These are phyloP conservation scores for Propithecus deckenii DNA, from an alignment of 2,797 vertebrate species.

Conservation along the genomic window DNA sequence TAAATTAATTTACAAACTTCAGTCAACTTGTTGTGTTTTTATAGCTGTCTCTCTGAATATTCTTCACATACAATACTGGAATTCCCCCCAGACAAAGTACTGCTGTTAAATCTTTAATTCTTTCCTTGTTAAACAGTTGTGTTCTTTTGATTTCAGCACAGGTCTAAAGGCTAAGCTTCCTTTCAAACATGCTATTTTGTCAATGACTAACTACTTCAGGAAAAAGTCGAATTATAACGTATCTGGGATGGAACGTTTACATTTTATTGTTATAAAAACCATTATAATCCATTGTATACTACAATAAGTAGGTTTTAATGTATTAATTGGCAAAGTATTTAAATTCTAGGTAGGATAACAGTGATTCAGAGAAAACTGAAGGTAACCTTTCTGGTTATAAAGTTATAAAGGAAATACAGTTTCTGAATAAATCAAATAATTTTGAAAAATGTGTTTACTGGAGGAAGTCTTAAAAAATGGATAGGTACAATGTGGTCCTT, in stretches of 20 bases:
- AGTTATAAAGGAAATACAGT: not conserved
- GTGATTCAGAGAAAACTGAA: not conserved
- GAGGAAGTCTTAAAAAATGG: not conserved
- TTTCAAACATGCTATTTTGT: not conserved
- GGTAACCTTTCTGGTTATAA: not conserved
- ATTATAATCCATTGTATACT: not conserved
- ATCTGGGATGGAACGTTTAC: not conserved
- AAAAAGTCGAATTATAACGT: not conserved
- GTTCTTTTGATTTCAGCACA: not conserved
- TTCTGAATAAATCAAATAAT: not conserved
- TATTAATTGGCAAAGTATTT: not conserved
- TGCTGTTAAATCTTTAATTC: conserved; percentile 31
- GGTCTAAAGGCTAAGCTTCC: not conserved
- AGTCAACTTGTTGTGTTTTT: conserved; percentile 53
- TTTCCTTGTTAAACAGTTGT: not conserved
- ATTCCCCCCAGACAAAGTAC: not conserved
- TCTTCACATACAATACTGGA: conserved; percentile 13
- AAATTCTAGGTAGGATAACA: not conserved
- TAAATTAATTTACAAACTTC: conserved; percentile 76
- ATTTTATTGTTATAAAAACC: not conserved
- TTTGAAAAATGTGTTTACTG: not conserved
- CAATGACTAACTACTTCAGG: not conserved
- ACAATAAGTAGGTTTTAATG: not conserved
- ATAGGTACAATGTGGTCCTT: not conserved
- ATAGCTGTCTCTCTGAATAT: conserved; percentile 54